phyloP scores from a whole-genome alignment of 2,113 vertebrate species.

The Collichthys lucidus region DNA sequence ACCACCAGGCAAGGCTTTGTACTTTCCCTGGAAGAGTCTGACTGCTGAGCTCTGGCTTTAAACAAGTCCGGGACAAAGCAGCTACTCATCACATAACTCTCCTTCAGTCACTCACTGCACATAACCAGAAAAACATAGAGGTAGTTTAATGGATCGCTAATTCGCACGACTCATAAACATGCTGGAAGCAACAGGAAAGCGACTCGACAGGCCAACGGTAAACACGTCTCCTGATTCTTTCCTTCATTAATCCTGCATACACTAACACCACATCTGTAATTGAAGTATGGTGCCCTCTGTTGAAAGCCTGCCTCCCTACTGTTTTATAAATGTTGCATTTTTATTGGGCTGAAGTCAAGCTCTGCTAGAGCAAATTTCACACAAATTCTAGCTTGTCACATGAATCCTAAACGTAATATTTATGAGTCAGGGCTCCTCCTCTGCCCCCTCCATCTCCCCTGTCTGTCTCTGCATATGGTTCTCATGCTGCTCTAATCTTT shows the following conservation, averaged over 20 bases:
- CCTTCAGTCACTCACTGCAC: constrained; percentile 33
- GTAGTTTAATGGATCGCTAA: constrained; percentile 35
- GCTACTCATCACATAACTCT: constrained; percentile 43
- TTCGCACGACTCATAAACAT: constrained; percentile 22
- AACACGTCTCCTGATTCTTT: constrained; percentile 43
- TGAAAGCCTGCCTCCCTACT: neutral
- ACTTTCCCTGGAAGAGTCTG: constrained; percentile 77
- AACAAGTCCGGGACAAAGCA: constrained; percentile 51
- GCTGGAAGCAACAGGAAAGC: constrained; percentile 34
- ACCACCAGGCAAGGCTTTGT: constrained; percentile 81
- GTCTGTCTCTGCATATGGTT: constrained; percentile 50
- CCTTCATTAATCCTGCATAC: constrained; percentile 32
- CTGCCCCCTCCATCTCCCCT: neutral
- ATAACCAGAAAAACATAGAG: constrained; percentile 17
- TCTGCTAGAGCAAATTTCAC: neutral
- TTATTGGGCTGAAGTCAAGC: neutral
- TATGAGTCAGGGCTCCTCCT: constrained; percentile 17
- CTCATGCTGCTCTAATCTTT: constrained; percentile 59
- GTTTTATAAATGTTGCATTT: constrained; percentile 5
- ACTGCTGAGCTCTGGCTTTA: constrained; percentile 59
- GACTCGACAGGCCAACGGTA: constrained; percentile 20
- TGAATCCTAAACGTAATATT: constrained; percentile 31
- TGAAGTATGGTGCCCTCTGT: constrained; percentile 21
- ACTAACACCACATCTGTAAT: constrained; percentile 18
- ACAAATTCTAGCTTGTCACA: constrained; percentile 19